Evolutionary conservation across 1,140 invertebrate genomes (phyloP).

Genomic region (Hydropsyche tenuis): DNA sequence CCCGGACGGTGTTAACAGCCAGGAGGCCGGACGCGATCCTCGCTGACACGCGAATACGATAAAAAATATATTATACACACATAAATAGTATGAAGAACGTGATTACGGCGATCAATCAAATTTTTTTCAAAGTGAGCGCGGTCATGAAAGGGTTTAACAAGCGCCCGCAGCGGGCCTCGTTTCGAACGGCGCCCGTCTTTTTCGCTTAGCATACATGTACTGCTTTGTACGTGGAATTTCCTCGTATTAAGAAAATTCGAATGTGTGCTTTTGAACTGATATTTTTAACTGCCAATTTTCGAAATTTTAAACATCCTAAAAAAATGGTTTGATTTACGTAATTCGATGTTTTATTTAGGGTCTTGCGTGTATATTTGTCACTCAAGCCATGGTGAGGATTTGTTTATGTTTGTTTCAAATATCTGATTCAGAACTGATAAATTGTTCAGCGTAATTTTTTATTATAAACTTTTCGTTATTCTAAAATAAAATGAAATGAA

Average conservation of each 20-base stretch:
- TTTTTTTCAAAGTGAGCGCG: background rate
- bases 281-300: no score
- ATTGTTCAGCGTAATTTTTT: no score
- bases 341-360: no score
- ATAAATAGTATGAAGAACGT: background rate
- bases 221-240: background rate
- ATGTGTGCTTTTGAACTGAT: background rate
- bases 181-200: background rate
- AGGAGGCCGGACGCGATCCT: conserved; percentile 7
- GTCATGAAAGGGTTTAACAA: background rate
- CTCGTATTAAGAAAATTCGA: background rate
- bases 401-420: no score
- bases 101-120: conserved; percentile 26
- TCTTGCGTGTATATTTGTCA: no score
- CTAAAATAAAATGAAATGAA: no score
- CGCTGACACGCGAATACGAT: background rate
- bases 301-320: no score
- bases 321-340: no score
- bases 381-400: no score
- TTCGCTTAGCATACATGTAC: background rate
- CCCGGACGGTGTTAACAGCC: no score
- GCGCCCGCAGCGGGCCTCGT: background rate
- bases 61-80: background rate
- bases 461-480: no score
- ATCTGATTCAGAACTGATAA: no score